Conservation (phyloP, 2,797 vertebrate species). For the Cuculus canorus region DNA sequence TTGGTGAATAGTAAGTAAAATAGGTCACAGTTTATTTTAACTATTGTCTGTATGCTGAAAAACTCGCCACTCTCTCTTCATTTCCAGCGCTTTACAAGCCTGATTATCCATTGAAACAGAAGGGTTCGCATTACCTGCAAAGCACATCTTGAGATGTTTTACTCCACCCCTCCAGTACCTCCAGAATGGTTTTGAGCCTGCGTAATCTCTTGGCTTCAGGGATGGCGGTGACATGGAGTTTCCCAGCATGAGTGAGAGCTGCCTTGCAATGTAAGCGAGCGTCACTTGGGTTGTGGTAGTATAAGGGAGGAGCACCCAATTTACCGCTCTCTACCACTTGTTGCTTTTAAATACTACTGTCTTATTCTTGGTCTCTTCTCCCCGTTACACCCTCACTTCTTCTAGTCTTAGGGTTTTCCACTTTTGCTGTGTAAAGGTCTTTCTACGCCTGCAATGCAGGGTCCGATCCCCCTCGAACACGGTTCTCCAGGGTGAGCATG, state of each 20-base stretch:
- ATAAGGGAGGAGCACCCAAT: not conserved
- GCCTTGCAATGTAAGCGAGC: not conserved
- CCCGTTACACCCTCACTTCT: not conserved
- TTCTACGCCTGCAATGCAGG: accelerated
- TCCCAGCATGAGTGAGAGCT: accelerated
- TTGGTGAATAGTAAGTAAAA: not conserved
- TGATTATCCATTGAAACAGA: not conserved
- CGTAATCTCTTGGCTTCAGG: not conserved
- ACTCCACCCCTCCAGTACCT: not conserved
- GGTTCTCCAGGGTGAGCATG: not conserved
- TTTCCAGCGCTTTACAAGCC: not conserved
- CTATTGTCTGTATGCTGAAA: not conserved
- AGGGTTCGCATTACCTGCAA: not conserved
- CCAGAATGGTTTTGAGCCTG: not conserved
- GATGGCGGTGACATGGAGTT: accelerated
- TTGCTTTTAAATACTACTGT: not conserved
- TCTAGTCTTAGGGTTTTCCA: not conserved
- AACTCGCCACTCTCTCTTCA: not conserved
- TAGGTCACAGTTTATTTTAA: not conserved
- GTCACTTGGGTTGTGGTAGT: not conserved
- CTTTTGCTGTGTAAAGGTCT: not conserved
- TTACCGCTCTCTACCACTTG: not conserved
- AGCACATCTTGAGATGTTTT: not conserved
- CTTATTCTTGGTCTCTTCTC: not conserved
- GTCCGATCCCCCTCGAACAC: not conserved